Percentiles rank a stretch among this genome's conserved stretches.
Evolutionary conservation across 2,113 vertebrate species (phyloP).

Genomic region (Oplegnathus fasciatus): DNA sequence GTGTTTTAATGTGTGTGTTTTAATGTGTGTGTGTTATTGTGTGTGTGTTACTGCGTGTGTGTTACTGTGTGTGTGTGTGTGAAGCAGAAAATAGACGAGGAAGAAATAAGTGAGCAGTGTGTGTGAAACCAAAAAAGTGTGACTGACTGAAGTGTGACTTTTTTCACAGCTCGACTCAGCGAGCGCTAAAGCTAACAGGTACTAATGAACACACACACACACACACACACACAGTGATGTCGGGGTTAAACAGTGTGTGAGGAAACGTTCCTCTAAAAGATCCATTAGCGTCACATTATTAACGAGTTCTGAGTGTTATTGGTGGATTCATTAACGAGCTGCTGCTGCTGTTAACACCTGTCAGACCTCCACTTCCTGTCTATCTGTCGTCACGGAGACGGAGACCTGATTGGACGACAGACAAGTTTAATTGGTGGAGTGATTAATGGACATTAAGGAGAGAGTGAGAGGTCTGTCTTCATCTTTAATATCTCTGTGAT

Average conservation of each 20-base stretch:
- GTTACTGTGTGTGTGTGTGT: conserved; percentile 19
- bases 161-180: conserved; percentile 39
- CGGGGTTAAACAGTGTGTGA: conserved; percentile 27
- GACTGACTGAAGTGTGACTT: conserved; percentile 22
- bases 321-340: conserved; percentile 52
- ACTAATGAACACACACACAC: conserved; percentile 46
- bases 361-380: conserved; percentile 48
- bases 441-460: too few relatives aligned
- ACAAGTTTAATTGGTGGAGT: neutral
- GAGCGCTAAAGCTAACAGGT: conserved; percentile 52
- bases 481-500: neutral
- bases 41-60: conserved; percentile 32
- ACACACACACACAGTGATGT: neutral
- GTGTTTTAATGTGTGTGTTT: neutral
- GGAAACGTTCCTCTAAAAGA: conserved; percentile 6
- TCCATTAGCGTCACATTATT: conserved; percentile 65
- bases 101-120: conserved; percentile 37
- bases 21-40: neutral
- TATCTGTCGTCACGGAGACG: conserved; percentile 19
- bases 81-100: conserved; percentile 3
- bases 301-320: conserved; percentile 44
- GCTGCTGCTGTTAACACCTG: conserved; percentile 48
- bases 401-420: conserved; percentile 3
- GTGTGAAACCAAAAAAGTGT: conserved; percentile 26
- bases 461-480: neutral